Evolutionary conservation across 2,797 vertebrate species (phyloP), one percentile per base, ranked within the genome.

Genomic region (Danio jaintianensis): DNA sequence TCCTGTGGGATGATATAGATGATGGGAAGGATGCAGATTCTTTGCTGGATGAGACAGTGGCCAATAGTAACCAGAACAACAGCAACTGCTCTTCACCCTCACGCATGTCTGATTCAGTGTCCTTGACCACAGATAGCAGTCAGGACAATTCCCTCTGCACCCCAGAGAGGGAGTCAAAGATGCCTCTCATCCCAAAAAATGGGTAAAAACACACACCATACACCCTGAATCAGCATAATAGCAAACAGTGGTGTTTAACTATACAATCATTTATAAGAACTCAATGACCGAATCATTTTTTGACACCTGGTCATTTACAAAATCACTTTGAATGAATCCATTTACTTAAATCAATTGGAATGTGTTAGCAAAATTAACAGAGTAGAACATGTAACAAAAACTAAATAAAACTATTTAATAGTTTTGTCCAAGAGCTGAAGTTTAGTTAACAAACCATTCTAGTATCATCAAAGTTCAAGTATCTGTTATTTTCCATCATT

Each of bases 1-100:
- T 18, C 61, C 12, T 71, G 55, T 64, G 20, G 78, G 6, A 18
- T 29, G 55, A 6, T 16, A 45, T 88, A 98, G 97, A 98, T 84
- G 96, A 96, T 85, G 86, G 90, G 78, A 97, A 95, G 90, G 96
- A 98, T 82, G 90, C 93, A 0, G 98, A 99, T 93, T 99, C 97
- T 22, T 88, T 98, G 88, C 95, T 97, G 88, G 98, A 99, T 80
- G 98, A 99, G 87, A 94, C 95, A 0, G 97, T 96, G 7, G 97
- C 96, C 86, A 99, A 99, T 85, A 98, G 96, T 89, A 99, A 99
- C 93, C 98, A 99, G 90, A 99, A 99, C 93, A 99, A 99, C 91
- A 98, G 97, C 83, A 99, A 99, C 90, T 99, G 98, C 85, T 99
- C 98, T 3, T 98, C 98, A n/a, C 97, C 97, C 4, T 99, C 98